Base-by-base conservation (phyloP, 2,797 vertebrate genomes). In the Nothura maculosa region DNA sequence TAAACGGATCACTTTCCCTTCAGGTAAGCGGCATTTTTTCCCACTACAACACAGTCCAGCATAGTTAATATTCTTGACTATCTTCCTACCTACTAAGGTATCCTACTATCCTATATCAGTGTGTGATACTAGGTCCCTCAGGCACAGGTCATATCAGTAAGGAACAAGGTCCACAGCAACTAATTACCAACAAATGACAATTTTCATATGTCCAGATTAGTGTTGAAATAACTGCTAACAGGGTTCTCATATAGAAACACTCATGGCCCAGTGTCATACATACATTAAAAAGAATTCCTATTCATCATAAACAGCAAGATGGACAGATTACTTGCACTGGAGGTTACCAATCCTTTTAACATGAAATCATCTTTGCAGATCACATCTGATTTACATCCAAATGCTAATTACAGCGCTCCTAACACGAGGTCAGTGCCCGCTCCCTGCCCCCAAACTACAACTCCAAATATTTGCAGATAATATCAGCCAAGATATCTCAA, bases 301-400 rank as follows among this genome's bases (percentile, higher is more conserved):
- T 58, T 58, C 69, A 87, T 81, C 66, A 77, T 32, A 66, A 85
- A 83, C 80, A 75, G 58, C 11, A 24, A 92, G 75, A 81, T 38
- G 22, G 52, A 52, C 36, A 92, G 84, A 95, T 90, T 64, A 68
- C 64, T 82, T 80, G 84, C 24, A 19, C 58, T 45, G 27, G 68
- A 32, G 40, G 66, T 94, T 80, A 82, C 40, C 58, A 89, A 95
- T 89, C 50, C 69, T 95, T 92, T 68, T 72, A 92, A 61, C 40
- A 34, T 87, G 79, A 92, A 90, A 58, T 94, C 72, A 90, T 74
- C 66, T 64, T 73, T 85, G 58, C 45, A 83, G 85, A 85, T 77
- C 69, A 45, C 82, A 93, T 87, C 69, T 92, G 85, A 92, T 85
- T 81, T 68, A 38, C 80, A 89, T 76, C 81, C 70, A 54, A 80